Evolutionary conservation across 2,113 vertebrate species (phyloP), one percentile per base, ranked within the genome.

Genomic region (Gymnorhina tibicen): DNA sequence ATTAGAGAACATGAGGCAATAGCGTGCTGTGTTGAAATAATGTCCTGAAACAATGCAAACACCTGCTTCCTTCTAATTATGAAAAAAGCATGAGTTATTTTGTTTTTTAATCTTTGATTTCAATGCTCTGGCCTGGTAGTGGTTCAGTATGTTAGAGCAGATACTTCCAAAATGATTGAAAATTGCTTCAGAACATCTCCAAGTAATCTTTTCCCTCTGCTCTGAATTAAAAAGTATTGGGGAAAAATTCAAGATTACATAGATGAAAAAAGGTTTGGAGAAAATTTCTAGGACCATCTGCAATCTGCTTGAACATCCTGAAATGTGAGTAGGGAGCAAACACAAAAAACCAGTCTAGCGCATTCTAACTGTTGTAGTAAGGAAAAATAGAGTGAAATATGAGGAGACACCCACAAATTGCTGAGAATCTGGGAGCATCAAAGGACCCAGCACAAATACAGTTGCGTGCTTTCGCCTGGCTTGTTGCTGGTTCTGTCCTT

Each of bases 401-500:
- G 14, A 63, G 42, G n/a, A 79, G 22, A 72, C 91, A 56, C 12
- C 12, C 56, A 18, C 27, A 60, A 56, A 69, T 47, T 85, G 4
- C 32, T 72, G 42, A 53, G 32, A 66, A 58, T 42, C 24, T 24
- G 56, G 53, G 18, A 42, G 5, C 21, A 39, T 32, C 26, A 64
- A 77, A 77, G 6, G 33, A 46, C 3, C 6, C 7, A 28, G 12
- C 39, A 66, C 39, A 66, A 74, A 49, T 19, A 30, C 5, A 78
- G 37, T 6, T 27, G 9, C 1, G 2, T 52, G 9, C 30, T 89
- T 83, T 75, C 0, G 0, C 28, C 30, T 72, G 42, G 28, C 28
- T 16, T 13, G 4, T 83, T 67, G 35, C 17, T 9, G 12, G 6
- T 44, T 85, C 33, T 72, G 44, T 23, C 16, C 39, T 50, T 63